phyloP scores from a whole-genome alignment of 2,113 vertebrate species.

The Strix uralensis region DNA sequence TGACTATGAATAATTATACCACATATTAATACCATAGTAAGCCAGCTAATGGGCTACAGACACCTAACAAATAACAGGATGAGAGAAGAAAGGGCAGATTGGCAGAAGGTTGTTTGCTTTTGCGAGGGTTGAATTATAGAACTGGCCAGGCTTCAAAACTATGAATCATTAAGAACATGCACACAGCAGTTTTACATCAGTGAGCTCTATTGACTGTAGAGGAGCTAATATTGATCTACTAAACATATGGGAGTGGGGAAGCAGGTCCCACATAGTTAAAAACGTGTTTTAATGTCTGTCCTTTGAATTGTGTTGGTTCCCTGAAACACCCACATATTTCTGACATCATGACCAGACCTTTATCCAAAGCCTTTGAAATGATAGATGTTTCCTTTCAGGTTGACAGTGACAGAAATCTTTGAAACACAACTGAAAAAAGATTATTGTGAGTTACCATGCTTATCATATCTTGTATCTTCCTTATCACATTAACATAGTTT shows the following conservation, averaged over 20 bases:
- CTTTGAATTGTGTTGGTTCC: neutral
- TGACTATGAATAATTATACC: slow-evolving; percentile 61
- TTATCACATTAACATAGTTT: neutral
- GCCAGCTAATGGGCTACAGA: slow-evolving; percentile 42
- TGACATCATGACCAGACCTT: neutral
- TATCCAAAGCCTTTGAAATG: neutral
- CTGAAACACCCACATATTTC: neutral
- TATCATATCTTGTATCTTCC: neutral
- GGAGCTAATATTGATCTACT: slow-evolving; percentile 53
- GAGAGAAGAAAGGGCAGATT: slow-evolving; percentile 55
- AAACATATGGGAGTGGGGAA: slow-evolving; percentile 44
- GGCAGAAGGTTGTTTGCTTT: slow-evolving; percentile 55
- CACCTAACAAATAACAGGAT: slow-evolving; percentile 45
- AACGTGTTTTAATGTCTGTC: neutral
- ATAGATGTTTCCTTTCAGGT: neutral
- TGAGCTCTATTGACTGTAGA: slow-evolving; percentile 52
- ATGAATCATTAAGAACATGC: slow-evolving; percentile 60
- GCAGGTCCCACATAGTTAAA: slow-evolving; percentile 14
- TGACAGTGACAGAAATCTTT: neutral
- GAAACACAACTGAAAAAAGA: neutral
- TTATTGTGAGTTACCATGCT: neutral
- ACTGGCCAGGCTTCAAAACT: slow-evolving; percentile 50
- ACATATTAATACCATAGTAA: slow-evolving; percentile 57
- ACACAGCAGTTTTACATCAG: slow-evolving; percentile 54
- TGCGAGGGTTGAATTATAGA: slow-evolving; percentile 45